Evolutionary conservation across 2,113 vertebrate genomes (phyloP).

Genomic region (Petroica traversi): DNA sequence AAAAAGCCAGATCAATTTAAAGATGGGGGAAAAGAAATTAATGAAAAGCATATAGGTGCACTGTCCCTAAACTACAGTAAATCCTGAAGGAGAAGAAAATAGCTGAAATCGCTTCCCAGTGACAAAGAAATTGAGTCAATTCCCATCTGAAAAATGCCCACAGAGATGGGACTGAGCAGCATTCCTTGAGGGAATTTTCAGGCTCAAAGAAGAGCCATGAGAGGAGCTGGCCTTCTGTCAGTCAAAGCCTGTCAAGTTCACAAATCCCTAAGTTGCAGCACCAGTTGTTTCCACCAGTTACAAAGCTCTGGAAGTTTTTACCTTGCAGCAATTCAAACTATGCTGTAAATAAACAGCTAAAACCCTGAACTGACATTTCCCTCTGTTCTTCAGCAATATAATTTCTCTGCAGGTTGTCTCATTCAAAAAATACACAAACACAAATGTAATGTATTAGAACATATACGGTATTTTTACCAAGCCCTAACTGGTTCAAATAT

Average conservation of each 20-base stretch:
- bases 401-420: not conserved
- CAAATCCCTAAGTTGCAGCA: not conserved
- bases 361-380: not conserved
- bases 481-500: not conserved
- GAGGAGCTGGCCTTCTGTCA: not conserved
- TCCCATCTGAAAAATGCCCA: not conserved
- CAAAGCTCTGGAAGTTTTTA: not conserved
- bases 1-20: not conserved
- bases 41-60: not conserved
- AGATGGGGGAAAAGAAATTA: rapidly evolving
- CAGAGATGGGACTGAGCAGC: not conserved
- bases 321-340: not conserved
- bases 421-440: not conserved
- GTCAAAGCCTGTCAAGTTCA: not conserved
- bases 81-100: not conserved
- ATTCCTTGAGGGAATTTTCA: not conserved
- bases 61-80: not conserved
- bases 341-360: not conserved
- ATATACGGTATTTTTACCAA: not conserved
- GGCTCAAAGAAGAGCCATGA: not conserved
- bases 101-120: not conserved
- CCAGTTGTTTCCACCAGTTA: not conserved
- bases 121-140: not conserved
- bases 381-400: not conserved
- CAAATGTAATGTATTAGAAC: not conserved